Evolutionary conservation across 2,888 invertebrate species (phyloP), one percentile per base, ranked within the genome.

Genomic region (Miltochrista miniata): DNA sequence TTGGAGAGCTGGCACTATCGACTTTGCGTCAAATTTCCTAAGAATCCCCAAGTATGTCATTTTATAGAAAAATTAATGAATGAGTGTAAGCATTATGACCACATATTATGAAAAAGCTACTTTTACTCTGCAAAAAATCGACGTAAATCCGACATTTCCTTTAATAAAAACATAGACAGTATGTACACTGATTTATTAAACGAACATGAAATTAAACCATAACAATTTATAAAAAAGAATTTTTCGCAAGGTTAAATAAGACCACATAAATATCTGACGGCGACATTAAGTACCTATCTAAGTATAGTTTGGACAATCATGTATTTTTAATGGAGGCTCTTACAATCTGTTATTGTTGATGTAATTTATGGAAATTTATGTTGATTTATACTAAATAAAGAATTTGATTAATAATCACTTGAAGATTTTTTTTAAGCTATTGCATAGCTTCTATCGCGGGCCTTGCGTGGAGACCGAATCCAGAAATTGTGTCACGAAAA

Each of bases 1-100:
- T n/a, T n/a, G 33, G 42, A 42, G 33, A 14, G 42, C 31, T 42
- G 42, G 42, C 33, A 42, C 42, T 33, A 18, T 42, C 31, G 42
- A 34, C 42, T 42, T 18, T 14, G 33, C 38, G 38, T 38, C 38
- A 38, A 38, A 38, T 29, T 40, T 40, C 39, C 39, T 39, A 39
- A 39, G 39, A 39, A 39, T 18, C 39, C 39, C 39, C 39, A 39
- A 39, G 39, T 24, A 39, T 39, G 39, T 39, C 18, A 39, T 39
- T 39, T 11, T 39, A 24, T 39, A 39, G 24, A 39, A 39, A 39
- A 39, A 39, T 24, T 39, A 24, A 39, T 39, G n/a, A 39, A 39
- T 18, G 18, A 39, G 39, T 39, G 39, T 39, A 39, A 24, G 39
- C 34, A 34, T 34, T 34, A 34, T 34, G 34, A 37, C 37, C 14